These are phyloP conservation scores for Bergia puertoricense DNA, from an alignment of 92 coral and sea anemone genomes.

Conservation along the genomic window DNA sequence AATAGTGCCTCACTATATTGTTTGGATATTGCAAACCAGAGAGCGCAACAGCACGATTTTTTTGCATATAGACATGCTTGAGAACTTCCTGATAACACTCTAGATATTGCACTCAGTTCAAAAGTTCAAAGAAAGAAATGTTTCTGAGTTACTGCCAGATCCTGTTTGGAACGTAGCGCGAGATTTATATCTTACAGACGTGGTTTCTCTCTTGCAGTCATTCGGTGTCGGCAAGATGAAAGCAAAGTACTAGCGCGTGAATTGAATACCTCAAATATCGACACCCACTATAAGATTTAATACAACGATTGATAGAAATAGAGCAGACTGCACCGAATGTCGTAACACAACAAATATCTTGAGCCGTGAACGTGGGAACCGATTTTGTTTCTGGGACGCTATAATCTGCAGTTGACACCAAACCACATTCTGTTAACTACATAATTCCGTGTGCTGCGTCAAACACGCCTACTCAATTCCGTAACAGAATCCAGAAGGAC, in stretches of 20 bases:
- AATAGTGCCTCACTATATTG: neutral
- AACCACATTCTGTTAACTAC: constrained; percentile 4
- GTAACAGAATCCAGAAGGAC: constrained; percentile 9
- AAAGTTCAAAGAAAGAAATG: neutral
- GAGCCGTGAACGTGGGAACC: constrained; percentile 20
- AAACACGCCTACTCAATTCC: constrained; percentile 21
- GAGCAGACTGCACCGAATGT: neutral
- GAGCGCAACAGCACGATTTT: neutral
- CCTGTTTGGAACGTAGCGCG: neutral
- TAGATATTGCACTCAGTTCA: neutral
- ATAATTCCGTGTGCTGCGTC: constrained; percentile 24
- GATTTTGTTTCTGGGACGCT: constrained; percentile 7
- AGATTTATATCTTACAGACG: constrained; percentile 16
- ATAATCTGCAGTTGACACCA: constrained; percentile 30
- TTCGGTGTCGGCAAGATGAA: constrained; percentile 36
- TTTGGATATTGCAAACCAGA: neutral
- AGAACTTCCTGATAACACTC: neutral
- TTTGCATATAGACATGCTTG: neutral
- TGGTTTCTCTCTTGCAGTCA: neutral
- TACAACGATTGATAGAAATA: constrained; percentile 30
- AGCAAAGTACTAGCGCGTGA: constrained; percentile 4
- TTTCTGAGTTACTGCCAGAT: neutral
- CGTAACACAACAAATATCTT: constrained; percentile 33
- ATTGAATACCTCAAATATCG: constrained; percentile 14
- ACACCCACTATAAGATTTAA: constrained; percentile 5